Evolutionary conservation across 2,113 vertebrate species (phyloP).

Genomic region (Acrocephalus kingi): DNA sequence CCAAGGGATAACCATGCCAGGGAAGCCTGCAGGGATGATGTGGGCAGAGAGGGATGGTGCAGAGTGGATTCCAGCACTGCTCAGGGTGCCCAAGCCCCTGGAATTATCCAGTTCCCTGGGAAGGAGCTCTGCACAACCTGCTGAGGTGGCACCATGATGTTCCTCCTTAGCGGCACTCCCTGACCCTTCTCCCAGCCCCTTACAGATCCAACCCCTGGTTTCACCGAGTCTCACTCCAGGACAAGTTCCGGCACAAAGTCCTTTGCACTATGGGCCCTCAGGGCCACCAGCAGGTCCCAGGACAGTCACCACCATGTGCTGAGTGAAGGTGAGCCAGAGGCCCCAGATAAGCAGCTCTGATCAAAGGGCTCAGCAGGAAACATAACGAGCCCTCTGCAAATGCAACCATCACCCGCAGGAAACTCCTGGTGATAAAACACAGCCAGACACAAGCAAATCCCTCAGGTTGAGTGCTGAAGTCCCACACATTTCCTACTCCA

Average conservation of each 20-base stretch:
- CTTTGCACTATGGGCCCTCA: accelerated
- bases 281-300: neutral
- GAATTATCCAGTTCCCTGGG: neutral
- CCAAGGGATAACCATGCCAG: neutral
- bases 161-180: neutral
- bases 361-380: conserved; percentile 41
- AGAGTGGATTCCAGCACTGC: neutral
- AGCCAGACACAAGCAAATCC: neutral
- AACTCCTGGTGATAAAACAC: neutral
- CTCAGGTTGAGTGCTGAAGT: neutral
- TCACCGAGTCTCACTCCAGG: neutral
- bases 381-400: neutral
- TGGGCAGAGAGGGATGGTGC: neutral
- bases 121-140: neutral
- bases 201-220: accelerated
- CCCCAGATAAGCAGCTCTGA: conserved; percentile 38
- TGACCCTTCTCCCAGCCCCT: neutral
- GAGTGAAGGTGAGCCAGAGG: conserved; percentile 22
- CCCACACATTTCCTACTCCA: neutral
- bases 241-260: neutral
- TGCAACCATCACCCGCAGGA: accelerated
- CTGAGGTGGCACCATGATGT: neutral
- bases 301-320: neutral
- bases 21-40: neutral
- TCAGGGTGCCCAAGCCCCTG: neutral